Evolutionary conservation across 2,797 vertebrate species (phyloP), one percentile per base, ranked within the genome.

Genomic region (Anas bernieri): DNA sequence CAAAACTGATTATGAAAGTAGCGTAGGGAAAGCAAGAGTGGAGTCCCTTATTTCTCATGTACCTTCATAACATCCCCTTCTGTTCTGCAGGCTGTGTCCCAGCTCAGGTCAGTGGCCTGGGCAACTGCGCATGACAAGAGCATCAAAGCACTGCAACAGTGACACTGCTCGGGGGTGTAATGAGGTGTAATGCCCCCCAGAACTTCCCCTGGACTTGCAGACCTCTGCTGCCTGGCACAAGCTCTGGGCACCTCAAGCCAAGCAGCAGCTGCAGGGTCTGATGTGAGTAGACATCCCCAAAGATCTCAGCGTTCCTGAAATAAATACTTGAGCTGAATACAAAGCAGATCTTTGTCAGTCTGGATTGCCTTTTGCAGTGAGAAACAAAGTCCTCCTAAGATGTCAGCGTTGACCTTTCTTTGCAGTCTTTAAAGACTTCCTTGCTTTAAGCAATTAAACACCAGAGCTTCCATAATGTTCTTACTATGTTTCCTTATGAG

Each of bases 371-470:
- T 86, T 92, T 68, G 45, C 70, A 81, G 45, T 72, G 74, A 61
- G 62, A 93, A 86, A 88, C 33, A 0, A 59, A 77, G 91, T 83
- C 56, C 46, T 90, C 39, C 26, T 67, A 76, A 86, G 64, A 78
- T 90, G 58, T 61, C 93, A 90, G 74, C 54, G 48, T 13, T 72
- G 76, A 81, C 28, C 12, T 74, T 92, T 88, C 41, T 62, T 74
- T 85, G 33, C 73, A 83, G 70, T 22, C 18, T 67, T 86, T 78
- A 54, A 48, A 88, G n/a, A 70, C 28, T 52, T 94, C 23, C 46
- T 75, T 75, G 62, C 83, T 90, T 75, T 61, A 46, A 86, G 86
- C 35, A 83, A 66, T 83, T 81, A 64, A 93, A 83, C 26, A 84
- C 3, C 13, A 56, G 61, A 86, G 61, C 72, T 87, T 80, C 56